A percentile compares a stretch with the other conserved stretches of the same genome.
Conservation (phyloP, 2,113 vertebrate genomes). For the Hystrix brachyura region DNA sequence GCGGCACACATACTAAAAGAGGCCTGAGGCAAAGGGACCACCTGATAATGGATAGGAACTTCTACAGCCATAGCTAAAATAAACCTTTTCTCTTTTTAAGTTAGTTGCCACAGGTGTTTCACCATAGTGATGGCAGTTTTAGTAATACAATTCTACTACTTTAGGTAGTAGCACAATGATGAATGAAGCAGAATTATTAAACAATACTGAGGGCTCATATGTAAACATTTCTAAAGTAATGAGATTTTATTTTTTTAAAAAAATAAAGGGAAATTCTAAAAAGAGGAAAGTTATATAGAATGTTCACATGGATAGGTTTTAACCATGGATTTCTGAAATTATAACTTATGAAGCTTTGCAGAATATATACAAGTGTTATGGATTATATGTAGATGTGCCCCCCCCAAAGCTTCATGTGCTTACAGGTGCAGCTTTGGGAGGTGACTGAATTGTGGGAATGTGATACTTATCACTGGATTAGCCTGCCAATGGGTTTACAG, state of each 20-base stretch:
- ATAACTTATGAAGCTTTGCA: neutral
- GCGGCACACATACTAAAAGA: neutral
- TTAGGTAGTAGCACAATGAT: neutral
- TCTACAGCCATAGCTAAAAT: neutral
- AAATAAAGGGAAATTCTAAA: neutral
- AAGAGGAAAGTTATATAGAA: neutral
- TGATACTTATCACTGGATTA: neutral
- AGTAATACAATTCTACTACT: neutral
- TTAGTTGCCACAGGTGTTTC: neutral
- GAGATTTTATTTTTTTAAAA: neutral
- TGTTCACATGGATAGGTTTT: slow-evolving; percentile 28
- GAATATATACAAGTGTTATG: neutral
- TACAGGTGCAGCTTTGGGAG: neutral
- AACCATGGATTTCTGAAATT: slow-evolving; percentile 29
- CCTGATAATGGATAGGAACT: neutral
- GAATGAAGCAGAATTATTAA: slow-evolving; percentile 14
- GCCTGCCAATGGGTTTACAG: neutral
- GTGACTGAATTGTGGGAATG: neutral
- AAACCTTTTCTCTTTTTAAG: neutral
- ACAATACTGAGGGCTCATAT: neutral
- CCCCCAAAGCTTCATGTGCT: neutral
- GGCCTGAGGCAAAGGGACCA: neutral
- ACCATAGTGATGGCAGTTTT: neutral
- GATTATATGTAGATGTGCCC: neutral
- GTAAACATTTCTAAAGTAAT: neutral